A percentile compares a stretch with the other conserved stretches of the same genome.
These are phyloP conservation scores for Ceratina japonica DNA, from an alignment of 1,140 invertebrate genomes.

Conservation along the genomic window DNA sequence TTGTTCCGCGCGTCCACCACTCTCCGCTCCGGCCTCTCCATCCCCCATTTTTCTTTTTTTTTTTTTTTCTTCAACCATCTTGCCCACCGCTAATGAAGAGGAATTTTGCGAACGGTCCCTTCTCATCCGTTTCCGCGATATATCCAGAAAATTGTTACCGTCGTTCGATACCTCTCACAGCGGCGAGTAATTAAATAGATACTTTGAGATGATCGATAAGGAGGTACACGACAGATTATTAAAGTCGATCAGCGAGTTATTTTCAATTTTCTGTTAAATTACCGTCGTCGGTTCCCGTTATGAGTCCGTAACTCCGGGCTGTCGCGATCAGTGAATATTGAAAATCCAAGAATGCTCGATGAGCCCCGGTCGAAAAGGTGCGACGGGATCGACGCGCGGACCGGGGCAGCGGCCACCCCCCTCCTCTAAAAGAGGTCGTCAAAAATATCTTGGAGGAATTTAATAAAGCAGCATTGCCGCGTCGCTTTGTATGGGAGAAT, in stretches of 20 bases:
- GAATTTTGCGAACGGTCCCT: no score
- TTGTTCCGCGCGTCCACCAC: background rate
- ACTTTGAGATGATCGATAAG: background rate
- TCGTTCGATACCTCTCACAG: no score
- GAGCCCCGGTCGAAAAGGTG: background rate
- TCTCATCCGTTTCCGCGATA: no score
- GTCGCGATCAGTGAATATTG: slow-evolving; percentile 28
- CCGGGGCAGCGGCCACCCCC: background rate
- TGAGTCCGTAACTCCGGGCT: background rate
- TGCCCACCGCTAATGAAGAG: no score
- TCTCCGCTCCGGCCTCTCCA: background rate
- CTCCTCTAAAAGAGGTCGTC: slow-evolving; percentile 26
- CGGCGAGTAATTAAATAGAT: background rate
- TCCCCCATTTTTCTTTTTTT: background rate
- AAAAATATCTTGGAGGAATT: slow-evolving; percentile 49
- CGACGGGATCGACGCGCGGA: background rate
- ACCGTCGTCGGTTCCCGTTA: background rate
- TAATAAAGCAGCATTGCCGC: slow-evolving; percentile 52
- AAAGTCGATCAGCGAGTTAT: slow-evolving; percentile 1
- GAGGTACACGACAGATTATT: background rate
- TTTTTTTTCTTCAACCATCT: background rate
- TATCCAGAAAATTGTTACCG: no score
- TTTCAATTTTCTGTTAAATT: slow-evolving; percentile 9
- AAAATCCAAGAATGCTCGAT: background rate
- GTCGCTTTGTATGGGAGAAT: slow-evolving; percentile 53